These are phyloP conservation scores for Passer montanus DNA, from an alignment of 2,113 vertebrate genomes.

Conservation along the genomic window DNA sequence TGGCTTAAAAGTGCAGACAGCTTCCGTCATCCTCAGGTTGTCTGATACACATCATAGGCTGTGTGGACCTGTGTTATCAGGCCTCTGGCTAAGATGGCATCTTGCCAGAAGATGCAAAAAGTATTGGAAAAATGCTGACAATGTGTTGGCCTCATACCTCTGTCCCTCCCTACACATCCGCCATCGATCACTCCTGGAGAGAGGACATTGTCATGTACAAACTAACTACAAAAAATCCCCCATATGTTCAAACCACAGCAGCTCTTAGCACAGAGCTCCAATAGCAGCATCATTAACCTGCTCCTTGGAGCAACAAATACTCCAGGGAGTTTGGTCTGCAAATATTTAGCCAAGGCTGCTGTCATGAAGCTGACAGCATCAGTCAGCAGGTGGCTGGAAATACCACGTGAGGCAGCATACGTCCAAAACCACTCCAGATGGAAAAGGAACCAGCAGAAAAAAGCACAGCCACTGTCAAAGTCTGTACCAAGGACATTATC, in stretches of 20 bases:
- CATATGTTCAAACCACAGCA: background rate
- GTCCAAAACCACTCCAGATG: slow-evolving; percentile 2
- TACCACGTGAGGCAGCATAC: background rate
- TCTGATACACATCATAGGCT: background rate
- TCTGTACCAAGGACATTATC: background rate
- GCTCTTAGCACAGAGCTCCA: background rate
- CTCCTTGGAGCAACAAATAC: background rate
- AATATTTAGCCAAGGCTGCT: slow-evolving; percentile 34
- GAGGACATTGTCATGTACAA: background rate
- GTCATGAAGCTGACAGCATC: slow-evolving; percentile 36
- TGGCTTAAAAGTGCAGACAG: background rate
- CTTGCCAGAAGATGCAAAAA: background rate
- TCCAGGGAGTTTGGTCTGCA: slow-evolving; percentile 1
- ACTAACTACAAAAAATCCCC: background rate
- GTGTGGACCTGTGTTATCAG: background rate
- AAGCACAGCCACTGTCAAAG: background rate
- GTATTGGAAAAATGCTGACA: background rate
- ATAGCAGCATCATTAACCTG: background rate
- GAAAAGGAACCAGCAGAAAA: background rate
- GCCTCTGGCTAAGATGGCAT: background rate
- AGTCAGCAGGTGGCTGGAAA: background rate
- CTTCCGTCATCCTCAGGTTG: background rate
- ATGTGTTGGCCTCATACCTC: background rate
- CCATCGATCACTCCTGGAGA: background rate
- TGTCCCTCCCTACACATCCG: background rate